Percentiles rank a stretch among this genome's conserved stretches.
phyloP scores from a whole-genome alignment of 1,140 invertebrate genomes.

The Bursaphelenchus mucronatus region DNA sequence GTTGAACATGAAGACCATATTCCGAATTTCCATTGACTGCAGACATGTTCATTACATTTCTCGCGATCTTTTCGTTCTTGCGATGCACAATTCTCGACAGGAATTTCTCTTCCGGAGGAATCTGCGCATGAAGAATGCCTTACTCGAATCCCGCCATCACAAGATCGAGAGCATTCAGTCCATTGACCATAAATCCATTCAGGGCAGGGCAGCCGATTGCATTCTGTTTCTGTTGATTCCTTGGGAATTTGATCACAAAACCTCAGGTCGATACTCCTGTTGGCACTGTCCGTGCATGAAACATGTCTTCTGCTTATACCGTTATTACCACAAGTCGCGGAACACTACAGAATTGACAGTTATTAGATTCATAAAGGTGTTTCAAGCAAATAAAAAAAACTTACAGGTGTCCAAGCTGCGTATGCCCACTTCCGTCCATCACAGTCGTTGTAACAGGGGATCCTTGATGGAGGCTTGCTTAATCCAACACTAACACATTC shows the following conservation, averaged over 20 bases:
- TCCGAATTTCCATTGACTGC: conserved; percentile 57
- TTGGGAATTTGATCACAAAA: conserved; percentile 43
- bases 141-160: conserved; percentile 69
- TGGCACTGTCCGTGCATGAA: conserved; percentile 65
- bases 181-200: conserved; percentile 54
- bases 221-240: conserved; percentile 50
- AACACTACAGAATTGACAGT: conserved; percentile 41
- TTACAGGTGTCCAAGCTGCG: conserved; percentile 49
- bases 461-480: conserved; percentile 11
- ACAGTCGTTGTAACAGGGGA: conserved; percentile 46
- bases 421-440: conserved; percentile 51
- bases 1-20: conserved; percentile 67
- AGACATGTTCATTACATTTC: conserved; percentile 54
- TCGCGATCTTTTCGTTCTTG: conserved; percentile 41
- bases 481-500: conserved; percentile 33
- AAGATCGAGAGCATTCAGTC: conserved; percentile 68
- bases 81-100: conserved; percentile 28
- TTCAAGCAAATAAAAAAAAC: background rate
- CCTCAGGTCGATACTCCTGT: conserved; percentile 38
- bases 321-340: conserved; percentile 67
- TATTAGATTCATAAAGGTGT: conserved; percentile 12
- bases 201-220: conserved; percentile 55
- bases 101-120: conserved; percentile 51
- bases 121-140: conserved; percentile 68
- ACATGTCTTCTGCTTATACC: conserved; percentile 68